A percentile compares a stretch with the other conserved stretches of the same genome.
Conservation (phyloP, 1,140 invertebrate genomes). For the Nixonia krombeini region DNA sequence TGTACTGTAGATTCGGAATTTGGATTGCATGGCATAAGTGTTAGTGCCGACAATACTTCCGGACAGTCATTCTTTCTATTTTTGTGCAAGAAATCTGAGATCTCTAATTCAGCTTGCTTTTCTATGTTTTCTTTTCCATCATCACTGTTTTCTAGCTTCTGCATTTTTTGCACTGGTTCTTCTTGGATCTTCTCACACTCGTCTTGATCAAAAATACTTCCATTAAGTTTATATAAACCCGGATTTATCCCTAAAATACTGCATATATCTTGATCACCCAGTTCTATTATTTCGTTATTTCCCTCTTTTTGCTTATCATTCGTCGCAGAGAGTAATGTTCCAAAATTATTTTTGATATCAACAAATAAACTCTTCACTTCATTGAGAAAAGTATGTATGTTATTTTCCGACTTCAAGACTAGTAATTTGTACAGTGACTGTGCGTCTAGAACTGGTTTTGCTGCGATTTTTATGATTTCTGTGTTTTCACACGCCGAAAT, state of each 20-base stretch:
- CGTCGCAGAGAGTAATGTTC: constrained; percentile 38
- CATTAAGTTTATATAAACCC: constrained; percentile 56
- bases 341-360: constrained; percentile 54
- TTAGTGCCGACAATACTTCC: constrained; percentile 63
- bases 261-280: constrained; percentile 55
- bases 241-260: constrained; percentile 55
- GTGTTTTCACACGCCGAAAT: constrained; percentile 62
- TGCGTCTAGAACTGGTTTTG: constrained; percentile 64
- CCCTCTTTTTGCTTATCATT: constrained; percentile 33
- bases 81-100: constrained; percentile 58
- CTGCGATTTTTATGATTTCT: constrained; percentile 65
- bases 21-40: constrained; percentile 57
- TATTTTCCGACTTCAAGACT: constrained; percentile 62
- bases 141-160: constrained; percentile 45
- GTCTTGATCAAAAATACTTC: constrained; percentile 28
- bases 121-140: constrained; percentile 61
- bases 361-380: constrained; percentile 59
- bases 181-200: constrained; percentile 23
- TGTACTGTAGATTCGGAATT: constrained; percentile 15
- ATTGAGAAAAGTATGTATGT: constrained; percentile 53
- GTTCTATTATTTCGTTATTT: constrained; percentile 49
- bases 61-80: constrained; percentile 59
- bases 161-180: constrained; percentile 52
- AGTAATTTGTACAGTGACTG: constrained; percentile 62
- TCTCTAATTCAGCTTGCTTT: constrained; percentile 56